A percentile compares a stretch with the other conserved stretches of the same genome.
Conservation (phyloP, 2,888 invertebrate species). For the Eristalinus aeneus region DNA sequence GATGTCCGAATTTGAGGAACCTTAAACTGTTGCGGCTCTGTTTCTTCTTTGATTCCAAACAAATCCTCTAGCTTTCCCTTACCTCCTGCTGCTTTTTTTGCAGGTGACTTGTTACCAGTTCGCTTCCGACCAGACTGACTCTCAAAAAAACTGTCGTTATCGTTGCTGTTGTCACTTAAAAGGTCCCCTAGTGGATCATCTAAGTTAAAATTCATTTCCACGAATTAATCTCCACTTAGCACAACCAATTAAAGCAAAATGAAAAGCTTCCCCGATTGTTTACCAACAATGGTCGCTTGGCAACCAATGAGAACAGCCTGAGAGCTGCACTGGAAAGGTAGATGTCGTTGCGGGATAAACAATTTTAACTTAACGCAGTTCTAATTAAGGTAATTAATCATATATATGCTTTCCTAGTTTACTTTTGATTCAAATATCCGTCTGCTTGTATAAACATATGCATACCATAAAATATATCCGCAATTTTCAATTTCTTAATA, state of each 20-base stretch:
- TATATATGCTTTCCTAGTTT: not conserved
- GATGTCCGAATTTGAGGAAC: constrained; percentile 35
- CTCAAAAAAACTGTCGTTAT: constrained; percentile 88
- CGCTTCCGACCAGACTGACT: constrained; percentile 73
- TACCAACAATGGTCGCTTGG: constrained; percentile 51
- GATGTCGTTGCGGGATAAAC: not conserved
- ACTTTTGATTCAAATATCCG: not conserved
- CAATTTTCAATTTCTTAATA: not conserved
- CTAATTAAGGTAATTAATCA: not conserved
- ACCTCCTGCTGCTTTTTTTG: constrained; percentile 57
- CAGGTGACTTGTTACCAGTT: constrained; percentile 21
- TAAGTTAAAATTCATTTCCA: constrained; percentile 82
- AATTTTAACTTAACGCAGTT: not conserved
- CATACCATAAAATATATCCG: not conserved
- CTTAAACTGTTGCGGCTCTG: constrained; percentile 71
- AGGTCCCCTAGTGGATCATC: constrained; percentile 86
- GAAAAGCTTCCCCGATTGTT: constrained; percentile 16
- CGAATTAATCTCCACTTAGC: constrained; percentile 8
- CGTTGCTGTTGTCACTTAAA: constrained; percentile 85
- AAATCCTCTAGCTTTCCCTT: constrained; percentile 78
- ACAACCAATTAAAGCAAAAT: not conserved
- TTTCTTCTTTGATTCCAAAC: constrained; percentile 79
- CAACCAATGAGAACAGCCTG: not conserved
- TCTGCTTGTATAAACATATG: not conserved
- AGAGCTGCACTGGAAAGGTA: not conserved